A percentile compares a stretch with the other conserved stretches of the same genome.
Conservation (phyloP, 2,797 vertebrate genomes). For the Anguilla obscura region DNA sequence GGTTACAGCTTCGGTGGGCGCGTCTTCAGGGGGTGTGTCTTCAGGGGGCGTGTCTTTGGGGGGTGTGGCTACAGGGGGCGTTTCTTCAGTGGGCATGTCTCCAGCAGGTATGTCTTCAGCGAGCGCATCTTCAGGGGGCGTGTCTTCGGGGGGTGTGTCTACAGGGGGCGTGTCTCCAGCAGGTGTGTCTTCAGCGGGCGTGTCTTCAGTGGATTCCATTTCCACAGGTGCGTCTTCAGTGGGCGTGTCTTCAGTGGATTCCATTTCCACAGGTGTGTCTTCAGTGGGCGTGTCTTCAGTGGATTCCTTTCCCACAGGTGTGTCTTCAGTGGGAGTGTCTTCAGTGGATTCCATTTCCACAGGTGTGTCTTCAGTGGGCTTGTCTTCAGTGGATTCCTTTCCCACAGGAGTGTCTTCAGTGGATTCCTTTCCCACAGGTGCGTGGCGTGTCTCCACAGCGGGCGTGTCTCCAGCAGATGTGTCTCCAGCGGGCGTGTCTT, state of each 20-base stretch:
- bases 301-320: not conserved
- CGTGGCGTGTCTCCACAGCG: not conserved
- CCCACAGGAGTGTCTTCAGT: not conserved
- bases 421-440: conserved; percentile 5
- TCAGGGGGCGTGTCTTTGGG: not conserved
- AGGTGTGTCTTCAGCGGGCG: not conserved
- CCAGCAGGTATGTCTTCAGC: not conserved
- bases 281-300: not conserved
- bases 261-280: not conserved
- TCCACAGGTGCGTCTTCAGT: not conserved
- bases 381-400: not conserved
- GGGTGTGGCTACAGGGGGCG: not conserved
- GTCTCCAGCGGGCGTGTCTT: conserved; percentile 8
- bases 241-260: not conserved
- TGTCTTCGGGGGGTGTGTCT: not conserved
- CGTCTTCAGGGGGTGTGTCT: conserved; percentile 6
- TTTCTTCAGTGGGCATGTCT: not conserved
- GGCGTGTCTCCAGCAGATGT: not conserved
- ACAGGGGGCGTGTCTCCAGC: conserved; percentile 16
- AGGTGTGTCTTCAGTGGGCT: not conserved
- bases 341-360: not conserved
- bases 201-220: not conserved
- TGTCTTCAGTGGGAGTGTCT: not conserved
- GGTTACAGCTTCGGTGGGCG: conserved; percentile 13
- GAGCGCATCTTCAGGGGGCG: conserved; percentile 19